phyloP scores from a whole-genome alignment of 2,113 vertebrate genomes.

The Ammospiza caudacuta region DNA sequence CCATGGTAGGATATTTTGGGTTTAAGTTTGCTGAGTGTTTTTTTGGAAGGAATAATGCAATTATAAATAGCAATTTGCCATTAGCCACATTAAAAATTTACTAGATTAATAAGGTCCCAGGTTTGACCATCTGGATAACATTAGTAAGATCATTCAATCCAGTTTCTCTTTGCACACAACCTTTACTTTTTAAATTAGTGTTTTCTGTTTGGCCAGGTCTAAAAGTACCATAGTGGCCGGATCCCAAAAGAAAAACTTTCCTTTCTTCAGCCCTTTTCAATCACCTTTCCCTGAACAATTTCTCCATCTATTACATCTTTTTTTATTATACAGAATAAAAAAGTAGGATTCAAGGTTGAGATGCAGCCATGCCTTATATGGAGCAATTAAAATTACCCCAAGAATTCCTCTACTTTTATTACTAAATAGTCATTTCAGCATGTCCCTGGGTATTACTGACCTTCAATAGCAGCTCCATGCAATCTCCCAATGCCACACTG shows the following conservation, averaged over 20 bases:
- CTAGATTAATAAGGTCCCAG: neutral
- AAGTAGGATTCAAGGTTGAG: neutral
- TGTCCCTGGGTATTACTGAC: neutral
- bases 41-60: neutral
- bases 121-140: neutral
- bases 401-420: neutral
- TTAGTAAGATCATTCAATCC: neutral
- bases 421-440: neutral
- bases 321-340: neutral
- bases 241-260: neutral
- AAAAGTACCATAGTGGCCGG: neutral
- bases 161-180: neutral
- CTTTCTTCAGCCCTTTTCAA: neutral
- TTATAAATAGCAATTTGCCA: neutral
- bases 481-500: neutral
- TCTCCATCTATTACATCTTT: neutral
- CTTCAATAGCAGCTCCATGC: neutral
- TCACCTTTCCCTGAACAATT: neutral
- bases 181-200: neutral
- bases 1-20: rapidly evolving
- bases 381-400: neutral
- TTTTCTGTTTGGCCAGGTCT: neutral
- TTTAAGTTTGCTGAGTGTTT: neutral
- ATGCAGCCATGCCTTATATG: neutral
- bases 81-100: neutral